A percentile compares a stretch with the other conserved stretches of the same genome.
These are phyloP conservation scores for Spodoptera picta DNA, from an alignment of 2,888 invertebrate species.

Conservation along the genomic window DNA sequence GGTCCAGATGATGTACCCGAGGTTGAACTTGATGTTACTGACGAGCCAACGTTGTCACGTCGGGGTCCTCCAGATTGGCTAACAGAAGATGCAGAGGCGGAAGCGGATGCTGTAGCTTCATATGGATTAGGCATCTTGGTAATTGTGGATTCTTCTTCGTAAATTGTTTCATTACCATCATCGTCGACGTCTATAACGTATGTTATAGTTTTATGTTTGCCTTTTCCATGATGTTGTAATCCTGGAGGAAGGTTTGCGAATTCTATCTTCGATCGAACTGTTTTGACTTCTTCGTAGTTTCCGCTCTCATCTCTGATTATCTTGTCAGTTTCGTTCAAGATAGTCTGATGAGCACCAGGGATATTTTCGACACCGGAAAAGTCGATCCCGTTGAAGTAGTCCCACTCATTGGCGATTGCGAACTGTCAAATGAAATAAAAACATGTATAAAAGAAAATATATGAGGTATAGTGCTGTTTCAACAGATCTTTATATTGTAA, in stretches of 20 bases:
- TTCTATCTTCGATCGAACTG: conserved; percentile 57
- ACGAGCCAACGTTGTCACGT: conserved; percentile 1
- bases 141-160: conserved; percentile 73
- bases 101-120: neutral
- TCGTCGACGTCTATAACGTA: conserved; percentile 65
- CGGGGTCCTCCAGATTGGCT: conserved; percentile 7
- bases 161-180: conserved; percentile 65
- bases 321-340: conserved; percentile 58
- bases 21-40: conserved; percentile 12
- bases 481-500: too few species aligned
- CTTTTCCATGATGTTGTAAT: conserved; percentile 55
- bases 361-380: conserved; percentile 44
- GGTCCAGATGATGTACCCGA: neutral
- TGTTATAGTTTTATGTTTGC: conserved; percentile 49
- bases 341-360: conserved; percentile 42
- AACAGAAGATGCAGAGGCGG: conserved; percentile 2
- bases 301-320: conserved; percentile 58
- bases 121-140: conserved; percentile 10
- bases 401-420: conserved; percentile 48
- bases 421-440: conserved; percentile 36
- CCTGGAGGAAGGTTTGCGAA: conserved; percentile 38
- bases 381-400: conserved; percentile 41
- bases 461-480: too few species aligned
- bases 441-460: neutral
- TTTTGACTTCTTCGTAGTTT: conserved; percentile 57